Percentiles rank a stretch among this genome's conserved stretches.
Conservation (phyloP, 1,140 invertebrate genomes). For the Drosophila repletoides region DNA sequence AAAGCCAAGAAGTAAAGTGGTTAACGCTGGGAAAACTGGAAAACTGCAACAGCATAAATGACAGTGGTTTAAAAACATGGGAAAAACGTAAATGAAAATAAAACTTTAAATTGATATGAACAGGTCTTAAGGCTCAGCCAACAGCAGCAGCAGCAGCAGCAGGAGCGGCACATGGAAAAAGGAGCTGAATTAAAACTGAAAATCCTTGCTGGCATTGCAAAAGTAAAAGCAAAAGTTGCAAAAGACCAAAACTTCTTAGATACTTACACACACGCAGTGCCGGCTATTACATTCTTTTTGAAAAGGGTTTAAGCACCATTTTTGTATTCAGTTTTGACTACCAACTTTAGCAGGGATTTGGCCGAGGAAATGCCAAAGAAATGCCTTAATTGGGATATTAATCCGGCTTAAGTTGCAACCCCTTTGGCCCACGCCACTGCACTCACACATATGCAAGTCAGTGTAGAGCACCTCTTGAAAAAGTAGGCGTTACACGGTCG, state of each 20-base stretch:
- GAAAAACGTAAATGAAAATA: neutral
- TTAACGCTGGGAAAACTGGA: slow-evolving; percentile 45
- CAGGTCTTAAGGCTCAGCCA: slow-evolving; percentile 16
- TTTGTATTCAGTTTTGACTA: too few species aligned
- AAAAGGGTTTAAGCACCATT: too few species aligned
- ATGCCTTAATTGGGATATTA: too few species aligned
- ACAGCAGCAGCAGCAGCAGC: too few species aligned
- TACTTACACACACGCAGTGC: slow-evolving; percentile 11
- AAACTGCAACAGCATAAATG: slow-evolving; percentile 22
- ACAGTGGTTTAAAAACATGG: slow-evolving; percentile 7
- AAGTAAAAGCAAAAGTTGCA: slow-evolving; percentile 66
- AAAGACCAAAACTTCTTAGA: slow-evolving; percentile 23
- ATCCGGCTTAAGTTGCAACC: too few species aligned
- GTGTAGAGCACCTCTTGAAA: slow-evolving; percentile 20
- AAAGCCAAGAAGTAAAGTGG: slow-evolving; percentile 50
- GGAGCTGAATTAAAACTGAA: slow-evolving; percentile 32
- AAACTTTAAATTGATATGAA: slow-evolving; percentile 45
- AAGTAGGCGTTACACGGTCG: slow-evolving; percentile 64
- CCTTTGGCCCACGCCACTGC: too few species aligned
- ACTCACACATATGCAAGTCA: neutral
- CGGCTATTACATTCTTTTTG: too few species aligned
- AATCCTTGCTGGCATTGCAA: slow-evolving; percentile 33
- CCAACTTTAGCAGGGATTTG: too few species aligned
- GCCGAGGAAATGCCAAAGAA: too few species aligned
- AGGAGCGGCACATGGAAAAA: too few species aligned